Evolutionary conservation across 1,140 invertebrate genomes (phyloP).

Genomic region (Drosophila burlai): DNA sequence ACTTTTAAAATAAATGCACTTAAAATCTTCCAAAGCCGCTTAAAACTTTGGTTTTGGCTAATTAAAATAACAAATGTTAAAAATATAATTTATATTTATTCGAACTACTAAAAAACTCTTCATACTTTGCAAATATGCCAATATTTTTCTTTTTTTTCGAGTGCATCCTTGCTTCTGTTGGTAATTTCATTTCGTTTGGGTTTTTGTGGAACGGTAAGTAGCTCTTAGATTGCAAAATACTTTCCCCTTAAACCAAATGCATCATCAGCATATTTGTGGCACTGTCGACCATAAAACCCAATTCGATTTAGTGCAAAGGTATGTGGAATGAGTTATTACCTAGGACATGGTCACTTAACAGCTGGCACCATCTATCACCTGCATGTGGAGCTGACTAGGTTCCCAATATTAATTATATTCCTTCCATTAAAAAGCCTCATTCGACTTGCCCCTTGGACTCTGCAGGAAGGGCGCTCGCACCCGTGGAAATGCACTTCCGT

Average conservation of each 20-base stretch:
- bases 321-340: slow-evolving; percentile 11
- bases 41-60: not conserved
- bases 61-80: not conserved
- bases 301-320: not conserved
- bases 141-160: not conserved
- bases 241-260: slow-evolving; percentile 11
- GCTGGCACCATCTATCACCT: slow-evolving; percentile 34
- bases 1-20: no score
- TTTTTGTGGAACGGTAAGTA: slow-evolving; percentile 27
- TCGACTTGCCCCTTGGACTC: not conserved
- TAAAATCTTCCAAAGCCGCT: no score
- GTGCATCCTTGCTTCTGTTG: not conserved
- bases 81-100: not conserved
- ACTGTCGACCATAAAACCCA: slow-evolving; percentile 5
- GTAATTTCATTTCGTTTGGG: slow-evolving; percentile 22
- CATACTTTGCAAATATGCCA: not conserved
- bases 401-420: slow-evolving; percentile 31
- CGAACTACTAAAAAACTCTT: not conserved
- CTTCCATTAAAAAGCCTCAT: slow-evolving; percentile 14
- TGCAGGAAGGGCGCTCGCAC: not conserved
- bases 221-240: slow-evolving; percentile 28
- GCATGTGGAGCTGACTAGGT: slow-evolving; percentile 18
- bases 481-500: slow-evolving; percentile 31
- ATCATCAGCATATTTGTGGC: slow-evolving; percentile 39
- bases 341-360: slow-evolving; percentile 6